Evolutionary conservation across 1,140 invertebrate species (phyloP).

Genomic region (Radopholus similis): DNA sequence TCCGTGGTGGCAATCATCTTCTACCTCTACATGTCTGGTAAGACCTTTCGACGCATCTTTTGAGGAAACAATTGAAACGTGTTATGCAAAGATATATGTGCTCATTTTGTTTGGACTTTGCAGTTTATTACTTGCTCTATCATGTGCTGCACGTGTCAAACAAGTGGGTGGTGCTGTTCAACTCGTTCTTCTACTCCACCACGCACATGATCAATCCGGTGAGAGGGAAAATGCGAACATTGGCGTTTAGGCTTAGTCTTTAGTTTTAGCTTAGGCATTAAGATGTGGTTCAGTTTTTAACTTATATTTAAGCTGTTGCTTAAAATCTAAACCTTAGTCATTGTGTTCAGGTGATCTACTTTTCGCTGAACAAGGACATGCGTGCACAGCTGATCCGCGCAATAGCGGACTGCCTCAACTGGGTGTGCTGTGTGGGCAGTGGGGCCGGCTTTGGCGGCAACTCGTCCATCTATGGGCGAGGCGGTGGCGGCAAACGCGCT

Average conservation of each 20-base stretch:
- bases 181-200: constrained; percentile 58
- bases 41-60: neutral
- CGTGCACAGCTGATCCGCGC: constrained; percentile 37
- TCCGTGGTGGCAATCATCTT: constrained; percentile 58
- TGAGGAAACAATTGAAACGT: neutral
- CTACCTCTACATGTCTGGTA: constrained; percentile 54
- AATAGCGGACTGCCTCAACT: constrained; percentile 32
- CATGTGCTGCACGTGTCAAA: constrained; percentile 52
- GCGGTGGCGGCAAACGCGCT: neutral
- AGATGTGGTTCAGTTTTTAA: neutral
- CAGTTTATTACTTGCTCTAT: constrained; percentile 54
- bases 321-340: neutral
- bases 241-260: no score
- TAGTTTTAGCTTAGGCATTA: no score
- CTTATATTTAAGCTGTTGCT: constrained; percentile 30
- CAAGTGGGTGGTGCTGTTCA: constrained; percentile 56
- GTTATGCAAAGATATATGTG: neutral
- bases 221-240: no score
- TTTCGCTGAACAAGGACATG: constrained; percentile 57
- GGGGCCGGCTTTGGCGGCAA: constrained; percentile 16
- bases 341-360: constrained; percentile 28
- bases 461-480: constrained; percentile 5
- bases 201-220: constrained; percentile 60
- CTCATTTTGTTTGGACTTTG: neutral
- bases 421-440: constrained; percentile 30